Base-by-base conservation (phyloP, 2,797 vertebrate species). In the Xerus rutilus region DNA sequence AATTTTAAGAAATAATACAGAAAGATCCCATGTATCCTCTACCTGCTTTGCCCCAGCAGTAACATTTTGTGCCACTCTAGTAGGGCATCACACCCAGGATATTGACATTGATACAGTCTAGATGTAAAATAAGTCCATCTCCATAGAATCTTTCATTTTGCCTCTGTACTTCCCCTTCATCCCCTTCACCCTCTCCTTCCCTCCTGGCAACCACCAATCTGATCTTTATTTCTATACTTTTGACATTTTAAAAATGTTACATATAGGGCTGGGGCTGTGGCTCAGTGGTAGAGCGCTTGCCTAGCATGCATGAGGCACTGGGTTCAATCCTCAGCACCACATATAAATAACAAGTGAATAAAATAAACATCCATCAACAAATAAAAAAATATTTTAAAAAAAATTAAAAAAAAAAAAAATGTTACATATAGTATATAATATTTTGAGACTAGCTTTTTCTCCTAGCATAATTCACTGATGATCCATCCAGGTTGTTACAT, bases 371-470 rank as follows among this genome's bases (percentile, higher is more conserved):
- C 49, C 49, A 17, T 52, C 15, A 14, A 52, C 49, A 52, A 52
- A 13, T 52, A 52, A 52, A 52, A 52, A 52, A 52, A 15, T 52
- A 52, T 39, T 39, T 39, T 39, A 52, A 15, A 52, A 52, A 52
- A 47, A 47, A 45, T n/a, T n/a, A 8, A 45, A 45, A 45, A 8
- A 45, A 45, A 52, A 15, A 32, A 77, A 49, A 20, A 30, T 89
- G 2, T 87, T 72, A 62, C n/a, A 65, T 39, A 52, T 9, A 73
- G 12, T 83, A 6, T 79, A 6, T 43, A 49, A 59, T 23, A 25
- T 92, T 93, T 59, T 59, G 54, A 62, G 62, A 35, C 47, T 65
- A n/a, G 84, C 43, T 73, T 64, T 92, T 87, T 82, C 77, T 72
- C 14, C 25, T n/a, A 73, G 10, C 5, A 28, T 64, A 35, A 59